Evolutionary conservation across 2,113 vertebrate genomes (phyloP), one percentile per base, ranked within the genome.

Genomic region (Perognathus longimembris): DNA sequence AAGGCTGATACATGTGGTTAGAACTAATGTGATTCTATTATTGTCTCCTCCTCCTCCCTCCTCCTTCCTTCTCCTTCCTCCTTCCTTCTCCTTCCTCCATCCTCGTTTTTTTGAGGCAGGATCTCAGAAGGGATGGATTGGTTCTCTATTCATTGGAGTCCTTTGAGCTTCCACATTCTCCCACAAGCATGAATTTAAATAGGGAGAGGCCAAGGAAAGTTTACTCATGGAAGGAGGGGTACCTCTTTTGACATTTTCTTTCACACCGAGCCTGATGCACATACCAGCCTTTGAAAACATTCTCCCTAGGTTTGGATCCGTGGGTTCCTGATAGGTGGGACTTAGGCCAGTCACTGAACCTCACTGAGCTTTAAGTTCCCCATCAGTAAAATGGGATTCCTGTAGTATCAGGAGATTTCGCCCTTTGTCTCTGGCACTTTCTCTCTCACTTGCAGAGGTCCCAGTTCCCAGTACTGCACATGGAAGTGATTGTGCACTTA

Each of bases 391-490:
- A 82, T 54, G 59, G 54, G 64, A 36, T 11, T 64, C n/a, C 21
- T 40, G 0, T 3, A 57, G 70, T 24, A 2, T 26, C 18, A 3
- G 28, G 36, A 32, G 11, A 36, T 74, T 10, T 14, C 81, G 36
- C 30, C 24, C 30, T 93, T 42, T n/a, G 22, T 45, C 50, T 54
- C 70, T 80, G 66, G 63, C 22, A 5, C 18, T 76, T 83, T 69
- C 0, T 82, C 18, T 76, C 57, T 89, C 7, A 1, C 54, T 90
- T 94, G 20, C 96, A 98, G 98, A 97, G 95, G 10, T 42, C 97
- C 6, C 98, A 98, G 61, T 98, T 98, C 79, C 98, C 98, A 0
- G 36, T 98, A 26, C 91, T 98, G 95, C 97, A 83, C 59, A 94
- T 97, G 75, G 98, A 98, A 86, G 97, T 97, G 0, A 82, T 98